These are phyloP conservation scores for Notoglanidium macrostoma DNA, from an alignment of 2,797 vertebrate genomes.

Conservation along the genomic window DNA sequence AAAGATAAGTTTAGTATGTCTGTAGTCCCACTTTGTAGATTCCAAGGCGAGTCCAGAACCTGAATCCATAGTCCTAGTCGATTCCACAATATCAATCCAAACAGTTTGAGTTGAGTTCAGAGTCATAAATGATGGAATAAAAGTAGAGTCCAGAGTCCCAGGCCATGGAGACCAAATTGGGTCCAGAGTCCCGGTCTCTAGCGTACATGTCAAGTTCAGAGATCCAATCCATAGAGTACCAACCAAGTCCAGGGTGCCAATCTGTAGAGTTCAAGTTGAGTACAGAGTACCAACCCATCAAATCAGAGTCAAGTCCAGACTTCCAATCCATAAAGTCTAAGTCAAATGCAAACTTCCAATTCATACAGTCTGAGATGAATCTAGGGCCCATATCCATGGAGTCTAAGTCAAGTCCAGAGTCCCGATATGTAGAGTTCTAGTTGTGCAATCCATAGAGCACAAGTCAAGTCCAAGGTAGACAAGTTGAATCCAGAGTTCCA, in stretches of 20 bases:
- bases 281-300: not conserved
- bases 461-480: too few species aligned
- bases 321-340: not conserved
- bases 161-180: not conserved
- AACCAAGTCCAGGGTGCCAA: not conserved
- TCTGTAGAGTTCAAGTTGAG: not conserved
- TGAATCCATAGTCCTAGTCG: not conserved
- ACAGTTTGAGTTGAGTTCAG: rapidly evolving
- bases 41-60: not conserved
- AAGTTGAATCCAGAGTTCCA: not conserved
- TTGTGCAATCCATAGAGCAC: not conserved
- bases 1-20: not conserved
- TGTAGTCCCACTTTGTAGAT: not conserved
- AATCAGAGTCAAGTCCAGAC: not conserved
- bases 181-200: not conserved
- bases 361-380: too few species aligned
- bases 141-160: not conserved
- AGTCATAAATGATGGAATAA: not conserved
- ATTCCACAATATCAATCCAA: not conserved
- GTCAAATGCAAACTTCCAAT: too few species aligned
- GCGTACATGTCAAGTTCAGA: not conserved
- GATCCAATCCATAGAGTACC: not conserved
- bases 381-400: too few species aligned
- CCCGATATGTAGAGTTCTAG: not conserved
- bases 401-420: not conserved